phyloP scores from a whole-genome alignment of 92 coral and sea anemone species.

The Desmophyllum pertusum region DNA sequence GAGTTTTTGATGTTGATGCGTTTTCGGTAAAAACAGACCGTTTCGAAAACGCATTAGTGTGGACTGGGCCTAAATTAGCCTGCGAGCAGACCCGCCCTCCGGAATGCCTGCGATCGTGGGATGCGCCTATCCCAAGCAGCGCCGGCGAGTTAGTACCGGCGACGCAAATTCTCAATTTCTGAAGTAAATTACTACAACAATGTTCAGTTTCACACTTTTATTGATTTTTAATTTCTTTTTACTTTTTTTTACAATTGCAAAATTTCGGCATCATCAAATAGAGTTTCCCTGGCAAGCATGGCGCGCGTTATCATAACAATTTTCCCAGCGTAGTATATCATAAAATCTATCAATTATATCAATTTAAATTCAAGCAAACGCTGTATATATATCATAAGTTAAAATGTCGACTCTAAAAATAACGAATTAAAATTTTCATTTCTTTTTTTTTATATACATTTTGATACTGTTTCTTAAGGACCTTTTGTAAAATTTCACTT shows the following conservation, averaged over 20 bases:
- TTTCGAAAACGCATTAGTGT: no score
- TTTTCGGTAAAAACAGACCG: no score
- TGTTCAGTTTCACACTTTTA: not conserved
- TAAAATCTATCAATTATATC: not conserved
- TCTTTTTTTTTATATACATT: not conserved
- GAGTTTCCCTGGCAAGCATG: not conserved
- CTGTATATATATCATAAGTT: slow-evolving; percentile 5
- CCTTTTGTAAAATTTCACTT: not conserved
- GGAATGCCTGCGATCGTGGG: no score
- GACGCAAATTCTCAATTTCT: not conserved
- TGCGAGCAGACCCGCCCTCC: no score
- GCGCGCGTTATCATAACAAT: slow-evolving; percentile 1
- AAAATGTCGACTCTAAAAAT: slow-evolving; percentile 21
- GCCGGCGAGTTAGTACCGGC: not conserved
- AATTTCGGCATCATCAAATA: not conserved
- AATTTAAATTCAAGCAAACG: not conserved
- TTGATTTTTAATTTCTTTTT: not conserved
- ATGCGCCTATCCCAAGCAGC: not conserved
- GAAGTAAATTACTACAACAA: not conserved
- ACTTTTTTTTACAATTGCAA: not conserved
- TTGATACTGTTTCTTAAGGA: not conserved
- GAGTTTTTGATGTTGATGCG: no score
- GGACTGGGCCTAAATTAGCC: no score
- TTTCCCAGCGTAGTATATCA: not conserved
- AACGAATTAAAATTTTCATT: not conserved